Base-by-base conservation (phyloP, 1,140 invertebrate genomes). In the Chlorops oryzae region DNA sequence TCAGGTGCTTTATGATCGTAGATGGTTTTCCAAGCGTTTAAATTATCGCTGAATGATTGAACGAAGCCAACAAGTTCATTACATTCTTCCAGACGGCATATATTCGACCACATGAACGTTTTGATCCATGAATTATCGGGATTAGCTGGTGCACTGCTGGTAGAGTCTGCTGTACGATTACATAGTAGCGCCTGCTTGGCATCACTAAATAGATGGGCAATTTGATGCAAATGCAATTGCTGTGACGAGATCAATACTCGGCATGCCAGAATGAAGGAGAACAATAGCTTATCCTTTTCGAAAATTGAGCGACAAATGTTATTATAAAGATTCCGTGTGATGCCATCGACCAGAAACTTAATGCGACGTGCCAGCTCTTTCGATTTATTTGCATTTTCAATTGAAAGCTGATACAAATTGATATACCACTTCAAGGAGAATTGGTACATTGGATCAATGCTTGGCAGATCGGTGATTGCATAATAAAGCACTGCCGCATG, bases 391-490 rank as follows among this genome's bases (percentile, higher is more conserved):
- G 90, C 90, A 62, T 83, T 86, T 61, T 94, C 87, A 55, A 96
- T 93, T 1, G 90, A 91, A 49, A 81, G 77, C n/a, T 87, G 78
- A 65, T 92, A 96, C 0, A 95, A 77, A 73, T 90, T 91, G 37
- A 96, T 92, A 69, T 93, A 96, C 92, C 92, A 96, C 13, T 78
- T 79, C 9, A 95, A 74, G 0, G 87, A 89, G 66, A 86, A 97
- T 68, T 96, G 92, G 73, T 96, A 97, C 92, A 97, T 96, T 2
- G 92, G 92, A 75, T 96, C 90, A 35, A 97, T 86, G 59, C 90
- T 93, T 6, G 90, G 86, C 42, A 97, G 74, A 75, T 96, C 90
- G 2, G 89, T 89, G 15, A 96, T 84, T 20, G 90, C 92, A 65
- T 95, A 96, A 65, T 95, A 97, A 2, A 97, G 72, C 13, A 88